phyloP scores from a whole-genome alignment of 1,140 invertebrate species.

The Leptinotarsa defecta region DNA sequence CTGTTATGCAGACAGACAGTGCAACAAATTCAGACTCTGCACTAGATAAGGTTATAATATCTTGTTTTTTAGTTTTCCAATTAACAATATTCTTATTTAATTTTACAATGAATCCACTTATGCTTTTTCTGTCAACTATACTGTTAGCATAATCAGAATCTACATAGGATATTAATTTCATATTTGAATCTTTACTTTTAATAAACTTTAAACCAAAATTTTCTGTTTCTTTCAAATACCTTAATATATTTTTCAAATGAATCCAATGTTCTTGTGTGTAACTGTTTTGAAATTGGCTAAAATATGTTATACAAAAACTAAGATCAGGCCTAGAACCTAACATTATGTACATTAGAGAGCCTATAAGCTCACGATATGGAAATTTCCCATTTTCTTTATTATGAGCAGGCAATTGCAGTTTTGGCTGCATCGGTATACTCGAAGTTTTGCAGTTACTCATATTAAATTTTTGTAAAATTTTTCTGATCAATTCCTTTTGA shows the following conservation, averaged over 20 bases:
- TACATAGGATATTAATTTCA: too few species aligned
- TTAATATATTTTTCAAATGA: constrained; percentile 52
- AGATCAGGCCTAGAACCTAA: constrained; percentile 55
- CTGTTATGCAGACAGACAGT: too few species aligned
- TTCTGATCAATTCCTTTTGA: constrained; percentile 22
- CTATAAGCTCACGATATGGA: constrained; percentile 52
- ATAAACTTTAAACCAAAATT: constrained; percentile 18
- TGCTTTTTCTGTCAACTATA: too few species aligned
- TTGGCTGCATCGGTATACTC: constrained; percentile 43
- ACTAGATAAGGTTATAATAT: too few species aligned
- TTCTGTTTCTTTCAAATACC: constrained; percentile 52
- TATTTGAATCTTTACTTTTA: too few species aligned
- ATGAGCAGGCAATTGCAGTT: constrained; percentile 31
- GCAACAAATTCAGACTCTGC: too few species aligned
- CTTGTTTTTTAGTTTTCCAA: too few species aligned
- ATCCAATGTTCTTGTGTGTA: constrained; percentile 49
- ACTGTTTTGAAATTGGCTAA: constrained; percentile 51
- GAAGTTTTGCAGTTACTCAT: constrained; percentile 42
- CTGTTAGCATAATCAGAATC: too few species aligned
- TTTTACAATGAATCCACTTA: too few species aligned
- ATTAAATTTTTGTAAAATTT: constrained; percentile 36
- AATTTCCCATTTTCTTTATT: constrained; percentile 14
- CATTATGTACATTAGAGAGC: constrained; percentile 54
- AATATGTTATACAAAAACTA: constrained; percentile 50
- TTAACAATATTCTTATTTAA: too few species aligned